Evolutionary conservation across 2,797 vertebrate species (phyloP).

Genomic region (Numenius phaeopus): DNA sequence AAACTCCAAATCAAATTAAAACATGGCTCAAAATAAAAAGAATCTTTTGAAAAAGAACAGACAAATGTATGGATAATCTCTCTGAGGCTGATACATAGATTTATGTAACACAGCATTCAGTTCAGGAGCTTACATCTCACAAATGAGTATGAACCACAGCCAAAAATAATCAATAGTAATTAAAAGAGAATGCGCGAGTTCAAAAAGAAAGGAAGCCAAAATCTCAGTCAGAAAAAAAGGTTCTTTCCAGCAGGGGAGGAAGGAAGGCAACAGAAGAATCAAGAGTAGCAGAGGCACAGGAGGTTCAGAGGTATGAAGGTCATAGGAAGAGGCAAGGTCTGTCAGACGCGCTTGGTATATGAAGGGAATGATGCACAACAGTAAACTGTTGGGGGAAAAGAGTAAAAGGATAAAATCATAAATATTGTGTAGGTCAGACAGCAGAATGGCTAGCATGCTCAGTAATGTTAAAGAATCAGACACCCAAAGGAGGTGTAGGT

Average conservation of each 20-base stretch:
- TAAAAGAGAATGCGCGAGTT: constrained; percentile 36
- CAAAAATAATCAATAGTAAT: constrained; percentile 43
- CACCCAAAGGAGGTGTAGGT: neutral
- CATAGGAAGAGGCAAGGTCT: constrained; percentile 76
- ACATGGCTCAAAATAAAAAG: neutral
- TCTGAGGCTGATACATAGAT: neutral
- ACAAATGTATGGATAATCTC: neutral
- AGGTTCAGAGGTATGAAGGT: constrained; percentile 72
- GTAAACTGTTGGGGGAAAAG: constrained; percentile 77
- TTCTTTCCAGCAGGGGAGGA: constrained; percentile 39
- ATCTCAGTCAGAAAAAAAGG: constrained; percentile 19
- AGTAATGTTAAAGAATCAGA: neutral
- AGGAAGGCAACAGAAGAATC: constrained; percentile 62
- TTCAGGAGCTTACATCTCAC: constrained; percentile 7
- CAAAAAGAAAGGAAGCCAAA: constrained; percentile 58
- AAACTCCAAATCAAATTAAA: constrained; percentile 15
- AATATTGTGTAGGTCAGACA: neutral
- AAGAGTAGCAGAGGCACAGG: constrained; percentile 67
- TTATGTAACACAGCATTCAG: constrained; percentile 39
- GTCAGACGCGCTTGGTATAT: constrained; percentile 89
- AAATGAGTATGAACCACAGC: constrained; percentile 33
- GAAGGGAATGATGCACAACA: constrained; percentile 88
- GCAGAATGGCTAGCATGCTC: neutral
- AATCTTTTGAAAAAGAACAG: neutral
- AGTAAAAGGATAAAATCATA: constrained; percentile 58